Evolutionary conservation across 2,113 vertebrate genomes (phyloP).

Genomic region (Podiceps cristatus): DNA sequence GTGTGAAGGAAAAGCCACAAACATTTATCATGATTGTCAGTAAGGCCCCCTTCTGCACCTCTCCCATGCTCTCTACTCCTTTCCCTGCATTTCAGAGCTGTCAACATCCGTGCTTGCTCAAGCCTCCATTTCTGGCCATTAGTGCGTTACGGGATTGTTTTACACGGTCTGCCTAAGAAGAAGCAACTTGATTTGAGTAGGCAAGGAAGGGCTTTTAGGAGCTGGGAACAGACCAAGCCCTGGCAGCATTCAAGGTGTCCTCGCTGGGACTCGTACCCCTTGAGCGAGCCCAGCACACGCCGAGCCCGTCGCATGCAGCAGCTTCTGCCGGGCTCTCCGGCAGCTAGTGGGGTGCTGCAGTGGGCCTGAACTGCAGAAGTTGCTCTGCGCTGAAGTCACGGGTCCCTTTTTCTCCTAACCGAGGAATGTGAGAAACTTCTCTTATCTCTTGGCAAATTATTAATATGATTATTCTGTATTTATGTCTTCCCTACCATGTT

Average conservation of each 20-base stretch:
- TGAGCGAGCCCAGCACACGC: not conserved
- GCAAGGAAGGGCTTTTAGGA: not conserved
- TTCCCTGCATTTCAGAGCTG: slow-evolving; percentile 3
- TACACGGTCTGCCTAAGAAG: not conserved
- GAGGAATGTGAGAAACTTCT: not conserved
- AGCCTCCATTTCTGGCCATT: slow-evolving; percentile 3
- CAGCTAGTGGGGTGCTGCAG: accelerated
- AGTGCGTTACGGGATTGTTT: not conserved
- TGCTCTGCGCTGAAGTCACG: not conserved
- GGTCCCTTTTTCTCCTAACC: not conserved
- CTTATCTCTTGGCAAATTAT: not conserved
- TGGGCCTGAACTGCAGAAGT: not conserved
- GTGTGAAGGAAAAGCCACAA: slow-evolving; percentile 62
- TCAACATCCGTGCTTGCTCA: not conserved
- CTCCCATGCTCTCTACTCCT: not conserved
- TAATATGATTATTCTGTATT: not conserved
- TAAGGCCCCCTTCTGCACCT: not conserved
- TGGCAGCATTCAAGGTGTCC: not conserved
- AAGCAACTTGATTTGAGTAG: not conserved
- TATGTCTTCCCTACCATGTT: not conserved
- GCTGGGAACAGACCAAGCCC: not conserved
- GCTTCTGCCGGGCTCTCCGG: not conserved
- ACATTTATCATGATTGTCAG: slow-evolving; percentile 64
- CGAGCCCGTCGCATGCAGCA: accelerated
- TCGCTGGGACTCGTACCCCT: not conserved